These are phyloP conservation scores for Mycetomoellerius zeteki DNA, from an alignment of 1,140 invertebrate species.

Conservation along the genomic window DNA sequence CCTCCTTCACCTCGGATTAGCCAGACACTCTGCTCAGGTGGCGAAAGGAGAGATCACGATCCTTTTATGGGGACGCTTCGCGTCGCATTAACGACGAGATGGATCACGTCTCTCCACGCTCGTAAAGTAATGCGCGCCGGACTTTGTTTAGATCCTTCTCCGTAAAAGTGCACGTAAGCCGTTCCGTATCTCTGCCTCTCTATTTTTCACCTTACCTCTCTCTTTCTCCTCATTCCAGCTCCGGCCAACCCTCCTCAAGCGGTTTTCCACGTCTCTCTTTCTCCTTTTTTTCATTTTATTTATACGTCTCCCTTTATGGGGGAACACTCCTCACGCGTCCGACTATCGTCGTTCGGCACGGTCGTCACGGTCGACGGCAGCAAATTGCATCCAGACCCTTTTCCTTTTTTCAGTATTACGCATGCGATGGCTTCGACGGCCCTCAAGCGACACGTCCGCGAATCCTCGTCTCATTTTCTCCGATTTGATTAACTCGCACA, in stretches of 20 bases:
- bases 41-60: conserved; percentile 62
- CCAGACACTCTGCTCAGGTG: conserved; percentile 33
- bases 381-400: conserved; percentile 56
- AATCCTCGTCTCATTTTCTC: conserved; percentile 44
- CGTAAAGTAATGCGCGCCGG: conserved; percentile 82
- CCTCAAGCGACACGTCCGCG: conserved; percentile 36
- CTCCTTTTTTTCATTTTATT: conserved; percentile 56
- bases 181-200: conserved; percentile 63
- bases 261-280: conserved; percentile 37
- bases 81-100: conserved; percentile 83
- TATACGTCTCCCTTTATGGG: conserved; percentile 54
- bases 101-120: conserved; percentile 81
- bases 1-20: conserved; percentile 38
- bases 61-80: conserved; percentile 79
- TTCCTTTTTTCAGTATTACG: conserved; percentile 58
- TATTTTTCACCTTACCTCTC: conserved; percentile 58
- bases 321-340: conserved; percentile 40
- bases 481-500: conserved; percentile 57
- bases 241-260: conserved; percentile 20
- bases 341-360: conserved; percentile 55
- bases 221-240: conserved; percentile 12
- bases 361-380: conserved; percentile 55
- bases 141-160: conserved; percentile 80
- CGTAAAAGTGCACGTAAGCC: conserved; percentile 77
- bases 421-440: conserved; percentile 33